These are phyloP conservation scores for Amiota minor DNA, from an alignment of 2,888 invertebrate genomes.

Conservation along the genomic window DNA sequence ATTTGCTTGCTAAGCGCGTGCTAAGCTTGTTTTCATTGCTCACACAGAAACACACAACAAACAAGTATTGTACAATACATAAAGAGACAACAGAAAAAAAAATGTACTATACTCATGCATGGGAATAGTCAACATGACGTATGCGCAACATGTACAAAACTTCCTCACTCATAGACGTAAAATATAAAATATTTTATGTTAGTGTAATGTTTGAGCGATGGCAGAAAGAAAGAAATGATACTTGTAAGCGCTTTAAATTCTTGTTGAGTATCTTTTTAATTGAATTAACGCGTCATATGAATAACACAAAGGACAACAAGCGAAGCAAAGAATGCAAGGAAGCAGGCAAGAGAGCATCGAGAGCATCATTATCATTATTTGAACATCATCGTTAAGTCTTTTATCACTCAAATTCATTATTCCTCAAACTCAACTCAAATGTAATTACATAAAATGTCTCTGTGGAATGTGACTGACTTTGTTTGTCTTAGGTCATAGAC, in stretches of 20 bases:
- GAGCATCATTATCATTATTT: no score
- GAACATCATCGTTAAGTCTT: no score
- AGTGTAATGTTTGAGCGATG: no score
- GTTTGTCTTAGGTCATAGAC: background rate
- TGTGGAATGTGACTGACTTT: slow-evolving; percentile 15
- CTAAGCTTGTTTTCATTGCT: background rate
- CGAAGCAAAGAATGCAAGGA: no score
- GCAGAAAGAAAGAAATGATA: no score
- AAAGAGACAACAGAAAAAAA: background rate
- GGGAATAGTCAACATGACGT: slow-evolving; percentile 6
- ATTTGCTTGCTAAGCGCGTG: slow-evolving; percentile 7
- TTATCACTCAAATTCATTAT: no score
- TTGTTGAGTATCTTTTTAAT: background rate
- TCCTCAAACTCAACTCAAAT: slow-evolving; percentile 26
- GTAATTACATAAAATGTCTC: slow-evolving; percentile 50
- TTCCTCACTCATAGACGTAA: no score
- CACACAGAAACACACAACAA: background rate
- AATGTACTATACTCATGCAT: background rate
- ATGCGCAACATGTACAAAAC: slow-evolving; percentile 5
- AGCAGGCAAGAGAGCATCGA: no score
- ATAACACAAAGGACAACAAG: no score
- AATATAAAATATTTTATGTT: no score
- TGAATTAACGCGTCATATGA: slow-evolving; percentile 9
- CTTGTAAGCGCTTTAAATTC: slow-evolving; percentile 10
- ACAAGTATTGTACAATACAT: background rate